Evolutionary conservation across 1,140 invertebrate species (phyloP).

Genomic region (Mactra quadrangularis): DNA sequence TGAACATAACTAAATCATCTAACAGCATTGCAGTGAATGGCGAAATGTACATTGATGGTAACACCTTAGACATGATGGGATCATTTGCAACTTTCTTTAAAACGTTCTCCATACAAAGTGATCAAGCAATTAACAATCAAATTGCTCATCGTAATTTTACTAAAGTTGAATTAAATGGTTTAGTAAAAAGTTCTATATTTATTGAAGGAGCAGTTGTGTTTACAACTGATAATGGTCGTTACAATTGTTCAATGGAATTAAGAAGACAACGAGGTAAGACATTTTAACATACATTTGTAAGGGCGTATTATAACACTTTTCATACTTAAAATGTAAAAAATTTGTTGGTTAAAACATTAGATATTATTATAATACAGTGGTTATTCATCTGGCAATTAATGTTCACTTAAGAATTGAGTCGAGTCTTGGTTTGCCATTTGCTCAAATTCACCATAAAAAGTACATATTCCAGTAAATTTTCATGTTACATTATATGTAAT

Average conservation of each 20-base stretch:
- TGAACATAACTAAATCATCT: slow-evolving; percentile 49
- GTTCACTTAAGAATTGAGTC: too few species aligned
- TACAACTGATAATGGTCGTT: background rate
- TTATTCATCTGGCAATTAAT: too few species aligned
- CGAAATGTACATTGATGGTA: slow-evolving; percentile 6
- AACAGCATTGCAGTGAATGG: slow-evolving; percentile 6
- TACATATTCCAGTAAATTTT: too few species aligned
- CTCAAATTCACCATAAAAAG: too few species aligned
- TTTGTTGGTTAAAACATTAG: background rate
- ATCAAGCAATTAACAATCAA: slow-evolving; percentile 9
- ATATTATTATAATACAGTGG: background rate
- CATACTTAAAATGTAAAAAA: background rate
- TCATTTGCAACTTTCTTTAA: slow-evolving; percentile 30
- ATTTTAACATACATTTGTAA: too few species aligned
- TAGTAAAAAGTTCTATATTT: slow-evolving; percentile 25
- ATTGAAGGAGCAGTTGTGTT: slow-evolving; percentile 41
- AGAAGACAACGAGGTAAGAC: slow-evolving; percentile 33
- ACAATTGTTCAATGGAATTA: slow-evolving; percentile 47
- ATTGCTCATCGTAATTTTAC: slow-evolving; percentile 51
- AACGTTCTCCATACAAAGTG: slow-evolving; percentile 24
- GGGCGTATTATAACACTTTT: background rate
- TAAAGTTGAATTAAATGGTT: slow-evolving; percentile 31
- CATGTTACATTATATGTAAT: too few species aligned
- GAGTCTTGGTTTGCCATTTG: too few species aligned
- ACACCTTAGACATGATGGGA: slow-evolving; percentile 8